Evolutionary conservation across 2,888 invertebrate genomes (phyloP).

Genomic region (Meganola albula): DNA sequence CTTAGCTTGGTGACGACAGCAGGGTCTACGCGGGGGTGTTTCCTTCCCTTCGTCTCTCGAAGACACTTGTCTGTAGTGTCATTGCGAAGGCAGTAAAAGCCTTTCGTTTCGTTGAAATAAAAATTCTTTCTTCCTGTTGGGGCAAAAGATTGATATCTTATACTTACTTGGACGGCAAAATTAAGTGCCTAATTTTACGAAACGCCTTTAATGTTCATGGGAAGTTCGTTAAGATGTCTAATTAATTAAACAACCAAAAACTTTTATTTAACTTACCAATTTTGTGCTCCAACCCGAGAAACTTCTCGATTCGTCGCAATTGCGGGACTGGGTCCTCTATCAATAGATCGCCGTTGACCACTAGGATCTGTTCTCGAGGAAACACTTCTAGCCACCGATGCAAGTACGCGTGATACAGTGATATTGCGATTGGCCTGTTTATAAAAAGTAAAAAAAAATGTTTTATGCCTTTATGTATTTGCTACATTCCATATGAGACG

Average conservation of each 20-base stretch:
- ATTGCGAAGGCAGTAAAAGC: constrained; percentile 94
- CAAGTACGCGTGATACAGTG: constrained; percentile 94
- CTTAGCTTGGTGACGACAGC: constrained; percentile 87
- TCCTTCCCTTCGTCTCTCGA: constrained; percentile 87
- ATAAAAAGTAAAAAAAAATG: no score
- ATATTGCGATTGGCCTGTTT: constrained; percentile 86
- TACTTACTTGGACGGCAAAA: background rate
- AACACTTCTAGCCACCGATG: constrained; percentile 96
- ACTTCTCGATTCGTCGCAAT: constrained; percentile 90
- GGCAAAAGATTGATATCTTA: constrained; percentile 6
- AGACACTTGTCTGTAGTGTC: constrained; percentile 91
- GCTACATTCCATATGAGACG: no score
- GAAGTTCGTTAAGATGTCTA: background rate
- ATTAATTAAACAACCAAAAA: background rate
- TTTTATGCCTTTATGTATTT: no score
- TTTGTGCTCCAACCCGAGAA: constrained; percentile 84
- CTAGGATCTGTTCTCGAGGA: constrained; percentile 91
- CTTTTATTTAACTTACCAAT: constrained; percentile 64
- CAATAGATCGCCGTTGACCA: constrained; percentile 95
- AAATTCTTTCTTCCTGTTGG: constrained; percentile 87
- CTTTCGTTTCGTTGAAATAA: constrained; percentile 97
- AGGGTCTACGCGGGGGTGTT: constrained; percentile 90
- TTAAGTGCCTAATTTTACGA: background rate
- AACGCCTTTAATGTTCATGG: background rate
- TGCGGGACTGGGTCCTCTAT: constrained; percentile 94